Base-by-base conservation (phyloP, 64 coral and sea anemone species). In the Acropora tenuis region DNA sequence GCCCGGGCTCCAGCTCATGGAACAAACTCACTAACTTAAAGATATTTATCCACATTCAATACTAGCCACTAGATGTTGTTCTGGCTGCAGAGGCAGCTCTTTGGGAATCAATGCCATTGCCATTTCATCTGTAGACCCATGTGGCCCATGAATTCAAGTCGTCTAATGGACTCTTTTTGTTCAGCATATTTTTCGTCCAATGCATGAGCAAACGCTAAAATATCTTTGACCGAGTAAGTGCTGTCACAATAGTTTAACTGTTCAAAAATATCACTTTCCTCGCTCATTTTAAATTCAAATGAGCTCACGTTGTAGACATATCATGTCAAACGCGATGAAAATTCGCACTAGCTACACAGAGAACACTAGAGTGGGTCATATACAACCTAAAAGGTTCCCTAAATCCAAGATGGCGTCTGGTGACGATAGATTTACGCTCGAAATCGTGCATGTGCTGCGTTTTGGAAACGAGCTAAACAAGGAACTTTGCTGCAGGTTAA, bases 151-250 rank as follows among this genome's bases (percentile, higher is more conserved):
- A 78, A 78, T 78, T 78, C 47, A 78, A 78, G 76, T 78, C 76
- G 76, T 78, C 76, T 78, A 50, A 78, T 78, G 47, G 76, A 78
- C 76, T 78, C 76, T 50, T 77, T 77, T 50, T 78, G 76, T 78
- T 78, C 76, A 50, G 4, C 76, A 78, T 78, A 78, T 78, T 78
- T 78, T 55, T 78, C 74, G 43, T 77, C 74, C 74, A 77, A 77
- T 47, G 5, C 74, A 77, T 44, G 43, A 77, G 74, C 74, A 77
- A 77, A 77, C 74, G 74, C 43, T 77, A 77, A 43, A 77, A 77
- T 77, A 44, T 46, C 43, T 77, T 77, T 44, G 42, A 77, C 74
- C 74, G 74, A 77, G 41, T 6, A 77, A 77, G 74, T 77, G 74
- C 41, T 77, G 41, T 77, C 41, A 77, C 0, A 44, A 77, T 77